Conservation (phyloP, 1,140 invertebrate species). For the Zaprionus camerounensis region DNA sequence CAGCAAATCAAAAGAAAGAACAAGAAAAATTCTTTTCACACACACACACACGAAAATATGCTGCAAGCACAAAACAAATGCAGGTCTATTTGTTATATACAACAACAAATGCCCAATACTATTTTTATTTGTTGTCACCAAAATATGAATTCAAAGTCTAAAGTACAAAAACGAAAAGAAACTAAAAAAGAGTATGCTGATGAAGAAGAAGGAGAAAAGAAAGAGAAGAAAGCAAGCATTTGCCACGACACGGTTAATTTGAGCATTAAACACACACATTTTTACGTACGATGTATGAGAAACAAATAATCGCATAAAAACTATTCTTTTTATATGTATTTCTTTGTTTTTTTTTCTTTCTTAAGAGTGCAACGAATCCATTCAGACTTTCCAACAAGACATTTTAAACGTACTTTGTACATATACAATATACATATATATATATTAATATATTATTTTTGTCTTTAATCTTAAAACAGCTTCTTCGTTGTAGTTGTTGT, state of each 20-base stretch:
- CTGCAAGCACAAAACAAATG: slow-evolving; percentile 70
- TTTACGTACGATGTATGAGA: slow-evolving; percentile 10
- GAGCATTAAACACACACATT: slow-evolving; percentile 40
- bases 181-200: slow-evolving; percentile 30
- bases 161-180: slow-evolving; percentile 66
- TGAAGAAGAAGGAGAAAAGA: background rate
- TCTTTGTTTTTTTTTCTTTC: background rate
- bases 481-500: slow-evolving; percentile 33
- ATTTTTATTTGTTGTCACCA: slow-evolving; percentile 72
- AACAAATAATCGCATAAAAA: slow-evolving; percentile 20
- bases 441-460: slow-evolving; percentile 36
- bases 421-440: slow-evolving; percentile 27
- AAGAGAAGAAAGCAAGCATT: slow-evolving; percentile 51
- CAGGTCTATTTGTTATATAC: slow-evolving; percentile 54
- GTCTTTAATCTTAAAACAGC: slow-evolving; percentile 47
- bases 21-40: slow-evolving; percentile 28
- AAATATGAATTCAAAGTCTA: slow-evolving; percentile 73
- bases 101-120: slow-evolving; percentile 49
- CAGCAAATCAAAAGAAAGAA: slow-evolving; percentile 28
- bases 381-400: slow-evolving; percentile 71
- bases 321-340: slow-evolving; percentile 47
- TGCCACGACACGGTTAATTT: slow-evolving; percentile 49
- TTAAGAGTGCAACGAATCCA: slow-evolving; percentile 40
- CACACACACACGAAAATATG: slow-evolving; percentile 50
- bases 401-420: slow-evolving; percentile 64